Base-by-base conservation (phyloP, 2,888 invertebrate genomes). In the Eupithecia abbreviata region DNA sequence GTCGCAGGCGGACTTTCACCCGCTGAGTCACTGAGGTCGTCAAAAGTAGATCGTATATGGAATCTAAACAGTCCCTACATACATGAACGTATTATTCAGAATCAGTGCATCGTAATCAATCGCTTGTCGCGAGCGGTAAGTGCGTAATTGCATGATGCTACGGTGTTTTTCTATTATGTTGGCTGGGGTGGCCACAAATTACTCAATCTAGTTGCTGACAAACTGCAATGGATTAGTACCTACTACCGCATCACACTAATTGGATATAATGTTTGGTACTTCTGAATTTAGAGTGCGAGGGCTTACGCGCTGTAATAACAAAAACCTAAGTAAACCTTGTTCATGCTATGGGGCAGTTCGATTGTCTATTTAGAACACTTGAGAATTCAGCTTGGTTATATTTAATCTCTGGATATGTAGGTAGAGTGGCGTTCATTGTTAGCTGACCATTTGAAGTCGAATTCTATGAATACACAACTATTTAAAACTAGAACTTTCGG, bases 61-160 rank as follows among this genome's bases (percentile, higher is more conserved):
- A 62, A 30, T 62, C 62, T 12, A 62, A 62, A 62, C 62, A 62
- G 58, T 13, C 41, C 41, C 65, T 6, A 65, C 41, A 18, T 18
- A n/a, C 10, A 71, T 15, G 43, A 42, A 70, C 55, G 72, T 76
- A 72, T 76, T 30, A 68, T 70, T 74, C 75, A 81, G 80, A 81
- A 79, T 81, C 79, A 71, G 76, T 74, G 73, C 73, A 68, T 67
- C 72, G 65, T 77, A 80, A 80, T 82, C 80, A 79, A 79, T 78
- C 76, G 80, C 72, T 47, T 78, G 80, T 79, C 79, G 78, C 79
- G 76, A 55, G 78, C 76, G 70, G 76, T 77, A 70, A 80, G 79
- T 79, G 79, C 80, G 75, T 78, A 79, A 80, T 82, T 81, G 82
- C 82, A 82, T 76, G 82, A 81, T 81, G 79, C 80, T 79, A 80